These are phyloP conservation scores for Athene cunicularia DNA, from an alignment of 2,113 vertebrate genomes.

Conservation along the genomic window DNA sequence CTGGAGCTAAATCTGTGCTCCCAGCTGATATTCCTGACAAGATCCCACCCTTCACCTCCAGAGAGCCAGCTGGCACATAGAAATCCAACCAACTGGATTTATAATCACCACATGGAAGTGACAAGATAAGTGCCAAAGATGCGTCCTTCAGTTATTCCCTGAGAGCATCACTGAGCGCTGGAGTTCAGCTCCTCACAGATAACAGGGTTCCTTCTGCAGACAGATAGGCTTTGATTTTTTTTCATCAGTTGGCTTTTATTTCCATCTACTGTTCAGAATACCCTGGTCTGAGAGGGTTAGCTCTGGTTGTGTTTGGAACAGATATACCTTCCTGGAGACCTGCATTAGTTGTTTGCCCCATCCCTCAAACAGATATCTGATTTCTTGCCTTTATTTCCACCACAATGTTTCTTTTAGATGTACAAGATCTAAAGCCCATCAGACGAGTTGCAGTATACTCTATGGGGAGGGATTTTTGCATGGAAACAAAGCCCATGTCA, in stretches of 20 bases:
- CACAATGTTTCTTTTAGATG: background rate
- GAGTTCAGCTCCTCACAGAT: background rate
- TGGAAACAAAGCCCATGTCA: background rate
- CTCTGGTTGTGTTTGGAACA: background rate
- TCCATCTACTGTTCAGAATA: background rate
- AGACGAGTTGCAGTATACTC: background rate
- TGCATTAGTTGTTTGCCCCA: background rate
- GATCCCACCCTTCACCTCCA: background rate
- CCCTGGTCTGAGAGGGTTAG: background rate
- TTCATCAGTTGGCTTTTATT: background rate
- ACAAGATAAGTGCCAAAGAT: background rate
- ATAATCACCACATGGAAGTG: background rate
- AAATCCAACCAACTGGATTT: background rate
- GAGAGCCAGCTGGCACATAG: background rate
- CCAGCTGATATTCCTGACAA: background rate
- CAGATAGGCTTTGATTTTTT: background rate
- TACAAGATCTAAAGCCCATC: background rate
- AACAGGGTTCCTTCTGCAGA: background rate
- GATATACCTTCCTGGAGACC: background rate
- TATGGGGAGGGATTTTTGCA: background rate
- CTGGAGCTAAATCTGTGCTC: background rate
- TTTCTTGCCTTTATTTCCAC: background rate
- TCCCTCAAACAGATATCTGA: background rate
- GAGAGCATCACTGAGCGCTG: background rate
- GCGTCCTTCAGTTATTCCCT: accelerated